Evolutionary conservation across 2,888 invertebrate genomes (phyloP).

Genomic region (Hoplodrina blanda): DNA sequence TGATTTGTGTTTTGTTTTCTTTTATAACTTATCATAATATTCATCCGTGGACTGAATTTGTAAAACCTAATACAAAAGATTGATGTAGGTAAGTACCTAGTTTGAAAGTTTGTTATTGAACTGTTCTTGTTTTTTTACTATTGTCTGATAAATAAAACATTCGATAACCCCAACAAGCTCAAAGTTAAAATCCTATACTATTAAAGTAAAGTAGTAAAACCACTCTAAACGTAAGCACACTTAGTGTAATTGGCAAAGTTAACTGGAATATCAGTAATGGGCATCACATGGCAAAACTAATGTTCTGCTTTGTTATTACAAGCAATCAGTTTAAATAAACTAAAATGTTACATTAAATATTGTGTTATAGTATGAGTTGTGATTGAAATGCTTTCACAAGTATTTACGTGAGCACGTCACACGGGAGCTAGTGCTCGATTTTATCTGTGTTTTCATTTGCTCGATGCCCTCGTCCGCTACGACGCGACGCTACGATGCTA

Average conservation of each 20-base stretch:
- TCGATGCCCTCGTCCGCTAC: slow-evolving; percentile 52
- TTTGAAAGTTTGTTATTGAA: slow-evolving; percentile 34
- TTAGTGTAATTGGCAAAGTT: slow-evolving; percentile 47
- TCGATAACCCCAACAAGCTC: slow-evolving; percentile 12
- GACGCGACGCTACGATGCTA: slow-evolving; percentile 47
- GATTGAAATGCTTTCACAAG: slow-evolving; percentile 37
- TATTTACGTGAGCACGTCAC: slow-evolving; percentile 58
- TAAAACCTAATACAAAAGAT: slow-evolving; percentile 31
- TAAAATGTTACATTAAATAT: slow-evolving; percentile 7
- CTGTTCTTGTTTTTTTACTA: slow-evolving; percentile 27
- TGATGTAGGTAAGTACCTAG: slow-evolving; percentile 10
- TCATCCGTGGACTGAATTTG: slow-evolving; percentile 32
- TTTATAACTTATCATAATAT: slow-evolving; percentile 37
- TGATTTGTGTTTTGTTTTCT: slow-evolving; percentile 45
- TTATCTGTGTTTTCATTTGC: slow-evolving; percentile 72
- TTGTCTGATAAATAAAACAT: slow-evolving; percentile 43
- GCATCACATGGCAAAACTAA: slow-evolving; percentile 12
- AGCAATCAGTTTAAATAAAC: neutral
- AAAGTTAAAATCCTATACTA: slow-evolving; percentile 28
- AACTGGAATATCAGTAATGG: slow-evolving; percentile 23
- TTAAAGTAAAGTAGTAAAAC: slow-evolving; percentile 44
- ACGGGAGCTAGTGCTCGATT: slow-evolving; percentile 62
- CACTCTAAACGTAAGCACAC: slow-evolving; percentile 31
- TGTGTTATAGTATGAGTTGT: slow-evolving; percentile 24
- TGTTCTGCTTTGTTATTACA: slow-evolving; percentile 5